Evolutionary conservation across 2,888 invertebrate genomes (phyloP).

Genomic region (Microplitis manilae): DNA sequence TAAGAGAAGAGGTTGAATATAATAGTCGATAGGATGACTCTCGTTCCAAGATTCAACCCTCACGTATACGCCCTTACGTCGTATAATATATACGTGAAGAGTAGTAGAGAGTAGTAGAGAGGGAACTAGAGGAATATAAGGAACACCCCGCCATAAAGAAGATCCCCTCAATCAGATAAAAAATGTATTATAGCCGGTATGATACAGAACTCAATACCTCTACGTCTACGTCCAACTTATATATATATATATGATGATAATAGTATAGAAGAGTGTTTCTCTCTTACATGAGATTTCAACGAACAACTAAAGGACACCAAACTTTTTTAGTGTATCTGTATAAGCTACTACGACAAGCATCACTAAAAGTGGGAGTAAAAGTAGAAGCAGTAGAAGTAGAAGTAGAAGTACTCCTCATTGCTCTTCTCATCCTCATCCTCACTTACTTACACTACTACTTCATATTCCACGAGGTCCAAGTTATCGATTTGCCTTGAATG

Average conservation of each 20-base stretch:
- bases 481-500: conserved; percentile 60
- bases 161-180: conserved; percentile 72
- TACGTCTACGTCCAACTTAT: conserved; percentile 46
- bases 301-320: not conserved
- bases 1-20: conserved; percentile 27
- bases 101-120: conserved; percentile 29
- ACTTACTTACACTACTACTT: not conserved
- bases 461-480: conserved; percentile 27
- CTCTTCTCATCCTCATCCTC: too few relatives aligned
- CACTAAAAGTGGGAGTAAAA: too few relatives aligned
- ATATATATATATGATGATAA: not conserved
- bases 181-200: conserved; percentile 72
- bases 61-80: conserved; percentile 48
- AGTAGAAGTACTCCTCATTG: too few relatives aligned
- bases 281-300: conserved; percentile 4
- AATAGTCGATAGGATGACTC: conserved; percentile 35
- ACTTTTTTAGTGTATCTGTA: not conserved
- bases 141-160: conserved; percentile 69
- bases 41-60: conserved; percentile 35
- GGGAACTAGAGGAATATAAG: conserved; percentile 52
- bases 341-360: too few relatives aligned
- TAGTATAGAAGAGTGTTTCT: too few relatives aligned
- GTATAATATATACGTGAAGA: conserved; percentile 22
- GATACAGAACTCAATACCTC: conserved; percentile 71
- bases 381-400: conserved; percentile 17